Percentiles rank a stretch among this genome's conserved stretches.
Conservation (phyloP, 1,140 invertebrate species). For the Paraescarpia echinospica region DNA sequence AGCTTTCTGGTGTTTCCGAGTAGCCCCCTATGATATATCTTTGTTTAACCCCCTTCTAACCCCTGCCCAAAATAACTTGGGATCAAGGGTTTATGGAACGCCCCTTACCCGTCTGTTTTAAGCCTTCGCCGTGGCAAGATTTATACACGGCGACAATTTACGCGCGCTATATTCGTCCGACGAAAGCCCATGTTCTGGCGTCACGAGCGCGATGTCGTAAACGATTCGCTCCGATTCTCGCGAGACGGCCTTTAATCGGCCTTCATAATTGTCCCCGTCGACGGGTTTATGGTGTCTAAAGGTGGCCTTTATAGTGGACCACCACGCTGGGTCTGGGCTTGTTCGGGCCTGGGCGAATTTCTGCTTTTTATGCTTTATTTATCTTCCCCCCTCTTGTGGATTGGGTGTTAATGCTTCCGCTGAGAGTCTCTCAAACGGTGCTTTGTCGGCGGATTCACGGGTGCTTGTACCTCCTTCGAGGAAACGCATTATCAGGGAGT, state of each 20-base stretch:
- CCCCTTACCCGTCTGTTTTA: neutral
- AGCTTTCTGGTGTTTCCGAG: neutral
- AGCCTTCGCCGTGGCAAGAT: neutral
- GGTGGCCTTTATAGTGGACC: neutral
- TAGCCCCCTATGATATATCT: neutral
- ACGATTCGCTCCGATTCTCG: neutral
- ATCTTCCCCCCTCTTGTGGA: neutral
- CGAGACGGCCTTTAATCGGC: neutral
- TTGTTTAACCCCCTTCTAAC: neutral
- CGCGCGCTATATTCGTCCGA: neutral
- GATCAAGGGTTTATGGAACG: neutral
- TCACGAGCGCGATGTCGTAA: neutral
- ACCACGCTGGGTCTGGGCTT: neutral
- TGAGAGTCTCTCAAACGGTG: neutral
- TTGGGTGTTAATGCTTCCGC: neutral
- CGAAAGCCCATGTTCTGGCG: neutral
- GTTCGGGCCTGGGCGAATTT: neutral
- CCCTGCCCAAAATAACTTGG: neutral
- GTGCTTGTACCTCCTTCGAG: neutral
- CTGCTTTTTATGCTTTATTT: neutral
- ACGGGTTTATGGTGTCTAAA: neutral
- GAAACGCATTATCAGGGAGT: neutral
- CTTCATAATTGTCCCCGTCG: neutral
- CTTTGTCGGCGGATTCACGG: neutral
- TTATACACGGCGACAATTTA: neutral